A percentile compares a stretch with the other conserved stretches of the same genome.
These are phyloP conservation scores for Diachasma alloeum DNA, from an alignment of 1,140 invertebrate genomes.

Conservation along the genomic window DNA sequence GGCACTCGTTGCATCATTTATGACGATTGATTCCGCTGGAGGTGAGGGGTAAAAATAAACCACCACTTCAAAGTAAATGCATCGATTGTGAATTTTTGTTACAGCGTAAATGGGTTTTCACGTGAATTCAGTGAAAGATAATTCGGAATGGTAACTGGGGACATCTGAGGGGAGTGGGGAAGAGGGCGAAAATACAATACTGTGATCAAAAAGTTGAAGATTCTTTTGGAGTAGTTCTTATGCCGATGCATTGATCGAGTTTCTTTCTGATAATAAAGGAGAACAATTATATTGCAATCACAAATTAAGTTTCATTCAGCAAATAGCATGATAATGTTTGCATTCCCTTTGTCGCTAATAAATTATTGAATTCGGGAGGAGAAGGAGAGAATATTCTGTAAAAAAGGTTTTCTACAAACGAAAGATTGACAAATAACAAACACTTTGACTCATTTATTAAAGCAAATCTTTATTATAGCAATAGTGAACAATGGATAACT, in stretches of 20 bases:
- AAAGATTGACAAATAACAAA: not conserved
- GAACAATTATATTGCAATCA: not conserved
- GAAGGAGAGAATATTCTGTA: too few species aligned
- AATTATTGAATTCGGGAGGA: too few species aligned
- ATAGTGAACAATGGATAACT: slow-evolving; percentile 65
- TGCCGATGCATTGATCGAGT: not conserved
- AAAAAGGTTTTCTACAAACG: not conserved
- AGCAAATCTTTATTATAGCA: slow-evolving; percentile 66
- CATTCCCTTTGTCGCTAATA: too few species aligned
- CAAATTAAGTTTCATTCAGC: too few species aligned
- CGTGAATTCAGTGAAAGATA: too few species aligned
- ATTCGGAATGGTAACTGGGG: too few species aligned
- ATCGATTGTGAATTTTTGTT: not conserved
- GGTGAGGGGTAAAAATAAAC: not conserved
- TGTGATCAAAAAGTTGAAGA: too few species aligned
- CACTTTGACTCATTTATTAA: slow-evolving; percentile 54
- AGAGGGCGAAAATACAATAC: too few species aligned
- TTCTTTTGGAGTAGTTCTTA: too few species aligned
- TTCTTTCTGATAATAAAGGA: not conserved
- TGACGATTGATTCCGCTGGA: not conserved
- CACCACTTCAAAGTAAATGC: not conserved
- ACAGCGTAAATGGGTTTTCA: not conserved
- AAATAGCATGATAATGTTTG: too few species aligned
- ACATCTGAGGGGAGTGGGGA: not conserved
- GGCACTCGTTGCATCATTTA: not conserved